Evolutionary conservation across 2,113 vertebrate species (phyloP).

Genomic region (Sorex araneus): DNA sequence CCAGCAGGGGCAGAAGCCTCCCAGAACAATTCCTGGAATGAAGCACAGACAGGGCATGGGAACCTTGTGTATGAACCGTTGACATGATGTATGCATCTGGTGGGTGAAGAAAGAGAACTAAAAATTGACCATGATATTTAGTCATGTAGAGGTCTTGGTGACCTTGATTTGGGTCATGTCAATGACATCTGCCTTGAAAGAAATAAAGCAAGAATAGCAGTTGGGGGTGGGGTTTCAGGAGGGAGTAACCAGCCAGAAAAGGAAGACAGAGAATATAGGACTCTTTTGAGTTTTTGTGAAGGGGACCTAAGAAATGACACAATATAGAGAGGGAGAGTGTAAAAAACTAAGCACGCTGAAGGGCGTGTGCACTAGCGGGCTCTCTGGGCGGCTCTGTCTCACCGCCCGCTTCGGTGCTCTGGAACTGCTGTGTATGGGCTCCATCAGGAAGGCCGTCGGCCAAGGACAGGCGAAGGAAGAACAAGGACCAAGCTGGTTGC

Average conservation of each 20-base stretch:
- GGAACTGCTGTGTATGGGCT: too few species aligned
- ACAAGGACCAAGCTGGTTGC: too few species aligned
- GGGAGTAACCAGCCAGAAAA: background rate
- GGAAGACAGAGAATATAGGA: background rate
- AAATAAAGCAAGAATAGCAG: background rate
- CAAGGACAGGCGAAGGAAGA: too few species aligned
- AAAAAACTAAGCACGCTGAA: too few species aligned
- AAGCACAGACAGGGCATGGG: background rate
- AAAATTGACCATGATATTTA: conserved; percentile 43
- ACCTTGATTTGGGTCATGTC: background rate
- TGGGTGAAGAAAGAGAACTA: background rate
- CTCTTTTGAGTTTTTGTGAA: background rate
- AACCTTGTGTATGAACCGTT: background rate
- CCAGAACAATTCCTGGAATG: background rate
- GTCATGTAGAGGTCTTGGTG: background rate
- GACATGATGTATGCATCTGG: background rate
- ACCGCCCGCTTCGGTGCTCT: too few species aligned
- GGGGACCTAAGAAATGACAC: background rate
- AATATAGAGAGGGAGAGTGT: background rate
- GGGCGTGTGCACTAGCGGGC: too few species aligned
- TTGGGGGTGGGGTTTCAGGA: too few species aligned
- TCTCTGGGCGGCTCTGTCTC: too few species aligned
- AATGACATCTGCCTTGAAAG: background rate
- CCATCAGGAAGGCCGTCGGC: too few species aligned
- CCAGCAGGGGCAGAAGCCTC: too few species aligned